Conservation (phyloP, 2,888 invertebrate species). For the Chymomyza fuscimana region DNA sequence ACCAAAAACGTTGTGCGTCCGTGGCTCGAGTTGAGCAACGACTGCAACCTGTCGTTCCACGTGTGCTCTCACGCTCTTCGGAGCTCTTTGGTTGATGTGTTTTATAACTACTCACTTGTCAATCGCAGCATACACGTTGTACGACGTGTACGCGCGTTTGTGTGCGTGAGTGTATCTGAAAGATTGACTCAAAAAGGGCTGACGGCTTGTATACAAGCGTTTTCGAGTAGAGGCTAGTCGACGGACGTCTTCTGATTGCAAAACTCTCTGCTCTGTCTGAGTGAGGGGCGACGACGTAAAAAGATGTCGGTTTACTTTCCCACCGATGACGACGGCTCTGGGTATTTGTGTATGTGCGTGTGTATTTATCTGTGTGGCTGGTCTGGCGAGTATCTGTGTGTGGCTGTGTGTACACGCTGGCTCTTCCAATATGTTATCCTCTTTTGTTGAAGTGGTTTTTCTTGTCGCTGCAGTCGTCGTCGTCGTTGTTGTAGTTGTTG, state of each 20-base stretch:
- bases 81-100: neutral
- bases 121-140: neutral
- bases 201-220: neutral
- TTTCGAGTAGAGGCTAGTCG: neutral
- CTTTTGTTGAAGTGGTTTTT: constrained; percentile 75
- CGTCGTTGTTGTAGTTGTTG: constrained; percentile 33
- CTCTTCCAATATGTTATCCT: constrained; percentile 74
- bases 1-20: constrained; percentile 55
- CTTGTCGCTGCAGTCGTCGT: constrained; percentile 59
- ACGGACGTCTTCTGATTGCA: constrained; percentile 54
- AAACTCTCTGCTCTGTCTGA: constrained; percentile 47
- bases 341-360: constrained; percentile 23
- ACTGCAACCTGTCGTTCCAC: constrained; percentile 16
- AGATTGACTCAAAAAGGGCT: constrained; percentile 63
- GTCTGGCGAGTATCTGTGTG: constrained; percentile 13
- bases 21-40: constrained; percentile 40
- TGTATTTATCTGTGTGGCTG: constrained; percentile 20
- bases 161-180: constrained; percentile 24
- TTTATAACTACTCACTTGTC: neutral
- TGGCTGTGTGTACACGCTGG: constrained; percentile 14
- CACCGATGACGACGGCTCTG: constrained; percentile 47
- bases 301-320: constrained; percentile 74
- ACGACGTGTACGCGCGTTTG: neutral
- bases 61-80: constrained; percentile 19
- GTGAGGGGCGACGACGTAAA: constrained; percentile 46